Percentiles rank a stretch among this genome's conserved stretches.
These are phyloP conservation scores for Clarias pachynema DNA, from an alignment of 2,797 vertebrate genomes.

Conservation along the genomic window DNA sequence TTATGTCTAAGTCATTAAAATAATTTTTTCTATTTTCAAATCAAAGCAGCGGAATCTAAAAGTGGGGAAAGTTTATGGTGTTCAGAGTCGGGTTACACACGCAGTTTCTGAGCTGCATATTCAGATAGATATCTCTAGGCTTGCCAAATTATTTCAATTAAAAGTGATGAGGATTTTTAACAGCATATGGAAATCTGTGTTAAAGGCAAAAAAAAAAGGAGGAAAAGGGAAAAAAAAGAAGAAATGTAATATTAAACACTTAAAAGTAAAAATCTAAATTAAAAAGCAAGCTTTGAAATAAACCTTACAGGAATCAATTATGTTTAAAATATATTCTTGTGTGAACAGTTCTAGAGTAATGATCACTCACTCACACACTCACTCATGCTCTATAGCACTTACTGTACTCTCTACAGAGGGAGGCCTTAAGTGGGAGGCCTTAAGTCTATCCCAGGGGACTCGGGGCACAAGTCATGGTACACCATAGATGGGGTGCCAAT, in stretches of 20 bases:
- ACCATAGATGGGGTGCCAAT: too few species aligned
- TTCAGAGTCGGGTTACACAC: neutral
- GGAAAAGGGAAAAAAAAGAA: neutral
- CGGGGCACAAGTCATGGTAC: too few species aligned
- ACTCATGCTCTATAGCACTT: too few species aligned
- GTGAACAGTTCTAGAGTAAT: neutral
- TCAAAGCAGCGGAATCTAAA: neutral
- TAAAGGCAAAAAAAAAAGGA: neutral
- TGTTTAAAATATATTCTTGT: neutral
- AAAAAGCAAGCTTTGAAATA: neutral
- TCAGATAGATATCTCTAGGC: neutral
- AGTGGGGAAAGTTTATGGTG: neutral
- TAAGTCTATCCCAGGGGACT: too few species aligned
- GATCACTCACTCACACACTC: too few species aligned
- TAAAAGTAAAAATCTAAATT: neutral
- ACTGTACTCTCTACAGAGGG: too few species aligned
- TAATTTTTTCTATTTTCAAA: too few species aligned
- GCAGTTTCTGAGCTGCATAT: neutral
- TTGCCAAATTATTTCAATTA: neutral
- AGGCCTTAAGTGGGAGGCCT: too few species aligned
- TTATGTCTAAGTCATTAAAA: neutral
- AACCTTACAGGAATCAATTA: neutral
- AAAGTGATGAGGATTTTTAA: neutral
- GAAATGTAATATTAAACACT: neutral
- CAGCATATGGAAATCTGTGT: too few species aligned